Base-by-base conservation (phyloP, 2,797 vertebrate species). In the Coreius guichenoti region DNA sequence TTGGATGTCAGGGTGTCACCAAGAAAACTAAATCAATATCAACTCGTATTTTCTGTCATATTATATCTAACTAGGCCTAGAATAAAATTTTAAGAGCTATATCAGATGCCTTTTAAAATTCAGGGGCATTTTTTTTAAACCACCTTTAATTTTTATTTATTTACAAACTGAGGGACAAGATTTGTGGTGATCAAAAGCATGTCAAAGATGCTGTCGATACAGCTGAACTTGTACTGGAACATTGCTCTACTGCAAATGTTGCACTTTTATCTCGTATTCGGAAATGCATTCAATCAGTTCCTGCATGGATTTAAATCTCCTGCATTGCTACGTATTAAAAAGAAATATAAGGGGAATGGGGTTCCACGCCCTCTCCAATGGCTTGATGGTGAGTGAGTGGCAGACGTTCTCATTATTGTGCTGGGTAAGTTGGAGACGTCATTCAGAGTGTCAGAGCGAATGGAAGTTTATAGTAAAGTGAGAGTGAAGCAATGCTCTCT, bases 391-490 rank as follows among this genome's bases (percentile, higher is more conserved):
- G 56, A 80, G 56, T 31, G 29, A 61, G 69, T 87, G 83, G 33
- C 88, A 85, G 89, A 70, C 63, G 63, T 65, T 85, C 68, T 86
- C 75, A 83, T 87, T 79, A 82, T 69, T 4, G 81, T 75, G 84
- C 68, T 77, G 43, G 86, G 76, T 85, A 72, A 84, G 75, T 82
- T n/a, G 49, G 82, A 68, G 83, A 80, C 86, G 83, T 90, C 75
- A 86, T 89, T 90, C 47, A 83, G 80, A 88, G 87, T 87, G 87
- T 88, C 86, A 90, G 86, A n/a, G 43, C 70, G 76, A 61, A 88
- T 87, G 76, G 75, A 90, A 75, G 86, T 56, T 75, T 58, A 31
- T 45, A 58, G 45, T 87, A 31, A 77, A 81, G 65, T n/a, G 49
- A 39, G 26, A 83, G 68, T 75, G 21, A 67, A 77, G 70, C 69